phyloP scores from a whole-genome alignment of 2,888 invertebrate genomes.

The Ptilodon capucinus region DNA sequence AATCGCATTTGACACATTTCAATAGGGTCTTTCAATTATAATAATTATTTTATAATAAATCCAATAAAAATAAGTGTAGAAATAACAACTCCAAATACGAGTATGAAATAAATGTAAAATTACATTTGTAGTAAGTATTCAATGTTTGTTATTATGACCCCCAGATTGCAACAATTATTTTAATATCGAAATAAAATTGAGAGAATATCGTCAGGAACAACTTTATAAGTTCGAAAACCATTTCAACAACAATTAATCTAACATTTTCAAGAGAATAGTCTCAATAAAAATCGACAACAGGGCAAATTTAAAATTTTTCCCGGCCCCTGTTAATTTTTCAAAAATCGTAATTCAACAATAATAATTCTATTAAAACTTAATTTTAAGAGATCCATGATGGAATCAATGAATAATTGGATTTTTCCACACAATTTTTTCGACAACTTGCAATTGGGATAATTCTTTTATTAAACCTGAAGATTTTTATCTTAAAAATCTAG shows the following conservation, averaged over 20 bases:
- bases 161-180: background rate
- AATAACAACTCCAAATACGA: background rate
- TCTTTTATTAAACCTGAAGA: background rate
- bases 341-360: constrained; percentile 44
- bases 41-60: constrained; percentile 14
- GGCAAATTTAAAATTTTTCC: constrained; percentile 36
- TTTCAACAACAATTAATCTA: constrained; percentile 30
- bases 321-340: constrained; percentile 23
- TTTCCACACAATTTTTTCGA: constrained; percentile 26
- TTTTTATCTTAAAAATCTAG: background rate
- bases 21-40: constrained; percentile 27
- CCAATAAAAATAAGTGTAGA: constrained; percentile 1
- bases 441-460: constrained; percentile 14
- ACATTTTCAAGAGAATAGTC: constrained; percentile 34
- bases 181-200: constrained; percentile 4
- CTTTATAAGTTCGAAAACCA: constrained; percentile 33
- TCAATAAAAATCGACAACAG: constrained; percentile 35
- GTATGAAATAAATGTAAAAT: constrained; percentile 5
- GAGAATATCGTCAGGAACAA: constrained; percentile 30
- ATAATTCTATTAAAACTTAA: constrained; percentile 57
- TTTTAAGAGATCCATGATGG: constrained; percentile 58
- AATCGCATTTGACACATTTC: constrained; percentile 33
- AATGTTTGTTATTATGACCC: background rate
- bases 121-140: constrained; percentile 4
- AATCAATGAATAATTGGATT: constrained; percentile 47